These are phyloP conservation scores for Sus scrofa DNA, from an alignment of 2,113 vertebrate genomes.

Conservation along the genomic window DNA sequence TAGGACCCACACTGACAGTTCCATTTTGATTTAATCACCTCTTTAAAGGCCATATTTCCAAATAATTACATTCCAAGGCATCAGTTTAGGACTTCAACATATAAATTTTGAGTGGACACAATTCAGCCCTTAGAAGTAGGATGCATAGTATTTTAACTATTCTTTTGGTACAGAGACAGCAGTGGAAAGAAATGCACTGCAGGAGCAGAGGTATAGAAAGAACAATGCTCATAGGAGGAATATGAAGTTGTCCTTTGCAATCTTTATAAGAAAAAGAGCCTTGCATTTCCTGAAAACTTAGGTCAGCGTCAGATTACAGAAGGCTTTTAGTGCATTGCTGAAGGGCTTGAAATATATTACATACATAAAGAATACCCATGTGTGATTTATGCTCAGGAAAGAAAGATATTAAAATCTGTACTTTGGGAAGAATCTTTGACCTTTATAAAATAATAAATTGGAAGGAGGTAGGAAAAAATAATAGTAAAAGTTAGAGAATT, in stretches of 20 bases:
- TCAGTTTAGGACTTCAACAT: neutral
- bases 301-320: neutral
- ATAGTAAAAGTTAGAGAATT: neutral
- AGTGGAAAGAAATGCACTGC: neutral
- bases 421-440: neutral
- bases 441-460: neutral
- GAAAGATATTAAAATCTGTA: neutral
- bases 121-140: neutral
- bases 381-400: neutral
- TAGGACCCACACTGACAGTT: rapidly evolving
- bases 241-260: neutral
- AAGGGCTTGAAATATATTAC: neutral
- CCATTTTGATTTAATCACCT: neutral
- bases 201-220: neutral
- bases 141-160: neutral
- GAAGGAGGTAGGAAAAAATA: neutral
- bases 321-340: neutral
- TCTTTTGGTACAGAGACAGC: neutral
- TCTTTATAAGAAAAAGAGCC: neutral
- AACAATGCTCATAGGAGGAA: neutral
- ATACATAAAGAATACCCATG: neutral
- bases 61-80: neutral
- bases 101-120: neutral
- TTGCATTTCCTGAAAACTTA: neutral
- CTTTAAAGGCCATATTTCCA: neutral